These are phyloP conservation scores for Agonopterix subpropinquella DNA, from an alignment of 2,888 invertebrate genomes.

Conservation along the genomic window DNA sequence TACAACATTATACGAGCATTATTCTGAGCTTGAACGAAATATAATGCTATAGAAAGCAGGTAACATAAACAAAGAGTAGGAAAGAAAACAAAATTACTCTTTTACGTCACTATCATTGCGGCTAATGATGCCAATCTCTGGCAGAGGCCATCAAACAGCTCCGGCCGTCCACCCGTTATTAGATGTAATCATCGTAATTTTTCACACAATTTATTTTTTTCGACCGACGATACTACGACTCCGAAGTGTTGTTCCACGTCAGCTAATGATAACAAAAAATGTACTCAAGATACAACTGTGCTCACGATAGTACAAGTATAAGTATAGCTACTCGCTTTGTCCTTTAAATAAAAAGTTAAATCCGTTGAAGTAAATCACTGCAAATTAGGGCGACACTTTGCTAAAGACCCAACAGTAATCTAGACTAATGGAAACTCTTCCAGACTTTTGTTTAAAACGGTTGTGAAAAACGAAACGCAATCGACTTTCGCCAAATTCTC, in stretches of 20 bases:
- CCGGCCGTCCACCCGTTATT: slow-evolving; percentile 56
- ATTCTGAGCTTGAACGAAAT: background rate
- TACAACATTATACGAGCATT: too few species aligned
- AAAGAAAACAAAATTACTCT: slow-evolving; percentile 60
- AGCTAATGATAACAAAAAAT: slow-evolving; percentile 72
- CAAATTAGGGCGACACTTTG: background rate
- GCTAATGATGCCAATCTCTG: slow-evolving; percentile 69
- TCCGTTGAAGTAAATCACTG: background rate
- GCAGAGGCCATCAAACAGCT: slow-evolving; percentile 59
- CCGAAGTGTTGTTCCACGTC: slow-evolving; percentile 58
- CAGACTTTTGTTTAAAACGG: background rate
- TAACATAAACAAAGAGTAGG: slow-evolving; percentile 29
- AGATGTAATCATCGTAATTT: slow-evolving; percentile 73
- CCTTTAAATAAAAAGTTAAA: background rate
- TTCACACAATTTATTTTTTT: slow-evolving; percentile 74
- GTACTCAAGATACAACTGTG: slow-evolving; percentile 1
- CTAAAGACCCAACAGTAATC: slow-evolving; percentile 4
- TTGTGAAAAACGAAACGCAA: slow-evolving; percentile 5
- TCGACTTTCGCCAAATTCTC: slow-evolving; percentile 37
- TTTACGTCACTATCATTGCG: slow-evolving; percentile 64
- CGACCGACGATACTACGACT: slow-evolving; percentile 45
- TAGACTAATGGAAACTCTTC: slow-evolving; percentile 6
- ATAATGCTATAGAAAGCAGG: slow-evolving; percentile 25
- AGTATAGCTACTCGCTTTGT: background rate
- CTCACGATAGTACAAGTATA: too few species aligned